Evolutionary conservation across 2,888 invertebrate genomes (phyloP).

Genomic region (Serripes groenlandicus): DNA sequence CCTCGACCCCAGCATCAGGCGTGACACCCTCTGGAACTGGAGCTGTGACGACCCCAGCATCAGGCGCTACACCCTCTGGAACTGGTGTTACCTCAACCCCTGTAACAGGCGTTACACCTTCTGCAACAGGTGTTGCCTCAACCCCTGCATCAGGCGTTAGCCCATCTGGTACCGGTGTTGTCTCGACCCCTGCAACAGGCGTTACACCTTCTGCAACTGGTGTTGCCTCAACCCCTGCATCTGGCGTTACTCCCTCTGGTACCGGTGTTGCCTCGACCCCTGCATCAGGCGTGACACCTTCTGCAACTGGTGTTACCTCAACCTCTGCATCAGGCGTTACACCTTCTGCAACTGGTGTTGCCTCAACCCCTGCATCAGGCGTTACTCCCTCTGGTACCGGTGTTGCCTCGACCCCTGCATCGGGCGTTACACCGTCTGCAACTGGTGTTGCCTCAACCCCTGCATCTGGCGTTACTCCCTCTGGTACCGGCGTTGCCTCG

Average conservation of each 20-base stretch:
- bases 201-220: not conserved
- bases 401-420: not conserved
- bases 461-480: not conserved
- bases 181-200: not conserved
- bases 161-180: not conserved
- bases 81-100: not conserved
- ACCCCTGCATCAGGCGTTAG: not conserved
- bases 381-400: not conserved
- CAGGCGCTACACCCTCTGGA: not conserved
- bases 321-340: not conserved
- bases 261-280: not conserved
- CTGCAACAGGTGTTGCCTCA: not conserved
- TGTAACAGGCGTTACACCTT: not conserved
- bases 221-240: not conserved
- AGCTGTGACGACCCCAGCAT: not conserved
- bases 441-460: not conserved
- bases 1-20: not conserved
- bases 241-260: not conserved
- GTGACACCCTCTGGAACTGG: not conserved
- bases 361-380: not conserved
- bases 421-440: not conserved
- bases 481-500: not conserved
- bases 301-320: not conserved
- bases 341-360: not conserved
- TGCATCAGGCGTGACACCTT: not conserved